Conservation (phyloP, 2,113 vertebrate genomes). For the Labrus mixtus region DNA sequence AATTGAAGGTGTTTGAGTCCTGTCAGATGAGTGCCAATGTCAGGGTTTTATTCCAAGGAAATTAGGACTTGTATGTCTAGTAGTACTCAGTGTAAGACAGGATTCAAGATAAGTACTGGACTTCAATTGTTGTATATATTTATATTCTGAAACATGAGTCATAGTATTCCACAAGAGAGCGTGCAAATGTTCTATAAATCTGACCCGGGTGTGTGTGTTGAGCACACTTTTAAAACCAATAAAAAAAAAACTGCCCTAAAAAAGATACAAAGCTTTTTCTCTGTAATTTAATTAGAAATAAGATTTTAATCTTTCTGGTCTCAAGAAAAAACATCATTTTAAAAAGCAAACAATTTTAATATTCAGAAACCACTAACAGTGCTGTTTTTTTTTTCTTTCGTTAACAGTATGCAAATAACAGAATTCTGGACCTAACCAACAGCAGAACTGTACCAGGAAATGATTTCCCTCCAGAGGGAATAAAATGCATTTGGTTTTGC, state of each 20-base stretch:
- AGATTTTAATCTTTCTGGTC: neutral
- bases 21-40: neutral
- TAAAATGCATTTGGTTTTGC: neutral
- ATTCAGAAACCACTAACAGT: neutral
- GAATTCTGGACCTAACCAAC: neutral
- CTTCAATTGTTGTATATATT: conserved; percentile 67
- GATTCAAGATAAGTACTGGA: conserved; percentile 22
- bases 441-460: conserved; percentile 4
- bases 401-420: conserved; percentile 3
- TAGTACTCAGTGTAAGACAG: conserved; percentile 7
- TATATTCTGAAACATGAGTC: conserved; percentile 61
- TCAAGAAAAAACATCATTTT: neutral
- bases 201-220: conserved; percentile 24
- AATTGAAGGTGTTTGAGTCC: conserved; percentile 15
- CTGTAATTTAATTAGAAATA: neutral
- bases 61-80: conserved; percentile 6
- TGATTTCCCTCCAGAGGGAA: neutral
- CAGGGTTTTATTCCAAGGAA: conserved; percentile 1
- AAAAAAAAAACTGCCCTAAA: conserved; percentile 48
- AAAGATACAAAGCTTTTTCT: conserved; percentile 1
- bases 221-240: conserved; percentile 49
- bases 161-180: conserved; percentile 27
- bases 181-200: conserved; percentile 36
- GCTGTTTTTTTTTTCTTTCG: neutral
- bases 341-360: neutral